Evolutionary conservation across 1,140 invertebrate genomes (phyloP), one percentile per base, ranked within the genome.

Genomic region (Scaptodrosophila lebanonensis): DNA sequence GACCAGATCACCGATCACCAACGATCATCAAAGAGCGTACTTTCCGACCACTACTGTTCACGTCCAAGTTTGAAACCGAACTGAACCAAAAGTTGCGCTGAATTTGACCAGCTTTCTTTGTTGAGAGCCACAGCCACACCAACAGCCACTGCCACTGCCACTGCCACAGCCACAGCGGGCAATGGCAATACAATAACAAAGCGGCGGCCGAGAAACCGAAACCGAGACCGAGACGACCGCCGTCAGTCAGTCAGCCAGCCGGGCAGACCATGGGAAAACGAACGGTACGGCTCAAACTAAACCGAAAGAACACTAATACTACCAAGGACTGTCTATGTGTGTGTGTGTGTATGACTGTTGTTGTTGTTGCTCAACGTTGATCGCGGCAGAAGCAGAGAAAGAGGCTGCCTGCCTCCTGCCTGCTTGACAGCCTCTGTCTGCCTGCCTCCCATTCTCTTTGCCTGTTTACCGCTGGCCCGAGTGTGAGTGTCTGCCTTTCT

Each of bases 41-140:
- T 66, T 70, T 70, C 65, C 75, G 75, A 35, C 42, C 69, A 79
- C 66, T 65, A 48, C 73, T 84, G 66, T 66, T 73, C 79, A 72
- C 79, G 72, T 67, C 63, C 73, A 83, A 76, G 69, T 72, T 73
- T 83, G 71, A 79, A 84, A 84, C 73, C 79, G 79, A 83, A 84
- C 79, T 84, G 66, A 84, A 60, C 63, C 64, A 61, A 83, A 66
- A 79, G 79, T 71, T 75, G 69, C 57, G 60, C 70, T 79, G 69
- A 69, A 79, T 75, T 84, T 66, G 79, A 79, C 79, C 79, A 84
- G 79, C 79, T 84, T 84, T 84, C 79, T 84, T 84, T 73, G 72
- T 75, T 84, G 79, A 84, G 79, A 76, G 68, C 8, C 32, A 42
- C 36, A 30, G 42, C 11, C 29, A 38, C 32, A 12, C 40, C 6